These are phyloP conservation scores for Parthenolecanium corni DNA, from an alignment of 2,888 invertebrate species.

Conservation along the genomic window DNA sequence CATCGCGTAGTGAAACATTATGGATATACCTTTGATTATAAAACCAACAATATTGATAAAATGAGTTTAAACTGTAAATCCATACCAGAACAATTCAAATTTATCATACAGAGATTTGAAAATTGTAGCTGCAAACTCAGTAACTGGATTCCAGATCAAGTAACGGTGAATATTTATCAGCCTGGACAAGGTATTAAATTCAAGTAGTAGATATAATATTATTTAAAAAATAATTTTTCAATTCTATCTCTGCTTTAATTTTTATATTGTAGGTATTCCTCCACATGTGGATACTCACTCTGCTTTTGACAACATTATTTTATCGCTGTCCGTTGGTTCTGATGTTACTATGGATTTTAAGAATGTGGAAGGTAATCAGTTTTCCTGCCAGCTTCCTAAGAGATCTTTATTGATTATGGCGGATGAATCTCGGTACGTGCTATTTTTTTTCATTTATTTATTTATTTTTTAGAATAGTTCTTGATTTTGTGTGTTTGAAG, in stretches of 20 bases:
- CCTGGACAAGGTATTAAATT: constrained; percentile 68
- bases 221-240: not conserved
- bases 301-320: constrained; percentile 76
- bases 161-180: constrained; percentile 71
- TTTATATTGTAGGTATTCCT: constrained; percentile 62
- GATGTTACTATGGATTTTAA: constrained; percentile 82
- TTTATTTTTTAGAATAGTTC: not conserved
- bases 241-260: not conserved
- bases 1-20: constrained; percentile 79
- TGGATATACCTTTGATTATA: constrained; percentile 85
- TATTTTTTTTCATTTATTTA: not conserved
- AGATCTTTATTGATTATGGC: constrained; percentile 70
- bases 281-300: constrained; percentile 91
- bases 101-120: constrained; percentile 50
- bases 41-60: constrained; percentile 70
- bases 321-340: constrained; percentile 75
- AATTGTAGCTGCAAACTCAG: constrained; percentile 6
- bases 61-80: constrained; percentile 50
- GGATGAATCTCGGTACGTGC: constrained; percentile 54
- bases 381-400: constrained; percentile 53
- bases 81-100: constrained; percentile 59
- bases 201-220: not conserved
- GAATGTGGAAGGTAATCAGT: constrained; percentile 46
- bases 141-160: constrained; percentile 54
- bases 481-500: not conserved